phyloP scores from a whole-genome alignment of 2,888 invertebrate genomes.

The Thera obeliscata region DNA sequence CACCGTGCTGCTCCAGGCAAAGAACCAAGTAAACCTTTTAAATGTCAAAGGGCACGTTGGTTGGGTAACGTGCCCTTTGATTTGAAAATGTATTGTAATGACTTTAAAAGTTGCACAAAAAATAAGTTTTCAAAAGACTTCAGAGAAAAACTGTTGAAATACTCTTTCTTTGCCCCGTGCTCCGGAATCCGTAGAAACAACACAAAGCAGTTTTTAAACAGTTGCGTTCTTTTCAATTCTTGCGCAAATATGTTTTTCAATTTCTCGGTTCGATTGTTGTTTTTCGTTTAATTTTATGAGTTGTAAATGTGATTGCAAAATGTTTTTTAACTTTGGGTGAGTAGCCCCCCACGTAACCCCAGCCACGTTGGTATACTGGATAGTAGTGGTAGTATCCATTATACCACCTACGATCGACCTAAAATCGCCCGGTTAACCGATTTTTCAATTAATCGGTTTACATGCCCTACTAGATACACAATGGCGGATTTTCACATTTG shows the following conservation, averaged over 20 bases:
- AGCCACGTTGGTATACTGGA: too few relatives aligned
- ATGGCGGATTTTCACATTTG: too few relatives aligned
- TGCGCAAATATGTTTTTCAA: background rate
- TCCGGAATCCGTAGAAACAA: slow-evolving; percentile 12
- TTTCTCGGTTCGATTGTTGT: background rate
- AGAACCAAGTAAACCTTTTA: too few relatives aligned
- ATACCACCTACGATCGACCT: too few relatives aligned
- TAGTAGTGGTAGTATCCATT: too few relatives aligned
- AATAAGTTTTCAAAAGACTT: background rate
- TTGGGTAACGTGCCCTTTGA: slow-evolving; percentile 13
- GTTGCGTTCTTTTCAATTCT: slow-evolving; percentile 12
- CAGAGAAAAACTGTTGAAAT: slow-evolving; percentile 3
- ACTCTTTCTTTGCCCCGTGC: background rate
- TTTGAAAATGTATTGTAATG: too few relatives aligned
- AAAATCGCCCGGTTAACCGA: too few relatives aligned
- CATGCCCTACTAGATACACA: too few relatives aligned
- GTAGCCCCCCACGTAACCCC: too few relatives aligned
- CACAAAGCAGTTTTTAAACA: slow-evolving; percentile 5
- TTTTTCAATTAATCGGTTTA: too few relatives aligned
- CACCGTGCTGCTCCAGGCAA: too few relatives aligned
- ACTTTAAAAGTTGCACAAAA: slow-evolving; percentile 9
- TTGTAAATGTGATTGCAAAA: background rate
- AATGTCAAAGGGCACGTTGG: background rate
- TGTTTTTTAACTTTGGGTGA: background rate
- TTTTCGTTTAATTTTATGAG: background rate